Conservation (phyloP, 1,140 invertebrate genomes). For the Zeugodacus cucurbitae region DNA sequence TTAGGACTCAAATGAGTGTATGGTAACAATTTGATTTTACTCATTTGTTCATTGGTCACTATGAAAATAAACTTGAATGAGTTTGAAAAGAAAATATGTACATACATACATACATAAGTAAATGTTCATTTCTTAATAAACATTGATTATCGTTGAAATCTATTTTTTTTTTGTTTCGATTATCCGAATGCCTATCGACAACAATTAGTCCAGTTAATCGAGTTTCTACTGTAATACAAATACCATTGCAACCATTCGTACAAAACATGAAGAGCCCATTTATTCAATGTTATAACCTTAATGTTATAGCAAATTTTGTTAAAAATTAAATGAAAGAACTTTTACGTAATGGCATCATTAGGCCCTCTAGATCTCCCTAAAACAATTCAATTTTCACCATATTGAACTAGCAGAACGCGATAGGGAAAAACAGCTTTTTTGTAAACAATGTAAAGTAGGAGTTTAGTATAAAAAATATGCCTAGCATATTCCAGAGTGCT, state of each 20-base stretch:
- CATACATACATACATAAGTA: no score
- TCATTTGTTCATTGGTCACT: no score
- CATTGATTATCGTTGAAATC: no score
- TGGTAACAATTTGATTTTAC: no score
- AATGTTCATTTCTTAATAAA: no score
- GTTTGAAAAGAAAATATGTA: no score
- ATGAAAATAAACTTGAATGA: no score
- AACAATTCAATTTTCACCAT: no score
- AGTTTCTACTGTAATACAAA: conserved; percentile 12
- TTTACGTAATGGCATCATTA: conserved; percentile 40
- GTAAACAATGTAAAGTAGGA: background rate
- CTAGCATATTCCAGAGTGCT: conserved; percentile 34
- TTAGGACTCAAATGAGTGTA: no score
- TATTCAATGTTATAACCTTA: conserved; percentile 43
- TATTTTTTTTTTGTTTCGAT: no score
- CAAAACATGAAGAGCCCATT: conserved; percentile 3
- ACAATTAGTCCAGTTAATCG: no score
- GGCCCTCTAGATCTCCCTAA: conserved; percentile 25
- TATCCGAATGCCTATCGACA: no score
- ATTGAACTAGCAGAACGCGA: conserved; percentile 24
- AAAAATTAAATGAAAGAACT: conserved; percentile 33
- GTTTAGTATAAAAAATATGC: background rate
- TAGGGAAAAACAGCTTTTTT: conserved; percentile 37
- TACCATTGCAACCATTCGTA: conserved; percentile 24
- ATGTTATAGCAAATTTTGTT: conserved; percentile 37